These are phyloP conservation scores for Pseudopleuronectes americanus DNA, from an alignment of 2,797 vertebrate genomes.

Conservation along the genomic window DNA sequence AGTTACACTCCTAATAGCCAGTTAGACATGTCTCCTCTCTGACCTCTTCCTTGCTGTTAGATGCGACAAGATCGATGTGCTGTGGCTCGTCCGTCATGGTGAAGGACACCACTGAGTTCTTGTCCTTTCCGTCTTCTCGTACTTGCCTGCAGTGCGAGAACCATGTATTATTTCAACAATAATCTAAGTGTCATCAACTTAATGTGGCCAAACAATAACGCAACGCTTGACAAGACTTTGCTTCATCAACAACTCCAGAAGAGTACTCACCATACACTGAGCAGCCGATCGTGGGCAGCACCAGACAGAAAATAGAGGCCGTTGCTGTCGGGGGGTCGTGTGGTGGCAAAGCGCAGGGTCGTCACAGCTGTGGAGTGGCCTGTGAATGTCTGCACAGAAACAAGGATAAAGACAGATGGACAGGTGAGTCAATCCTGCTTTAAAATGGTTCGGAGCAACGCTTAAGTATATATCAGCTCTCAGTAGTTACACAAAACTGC, in stretches of 20 bases:
- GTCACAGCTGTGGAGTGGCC: constrained; percentile 95
- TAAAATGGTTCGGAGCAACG: not conserved
- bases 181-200: not conserved
- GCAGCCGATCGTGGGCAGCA: constrained; percentile 91
- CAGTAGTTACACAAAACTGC: no score
- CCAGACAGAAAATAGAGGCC: constrained; percentile 97
- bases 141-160: constrained; percentile 88
- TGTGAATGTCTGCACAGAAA: constrained; percentile 91
- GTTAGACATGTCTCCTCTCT: constrained; percentile 22
- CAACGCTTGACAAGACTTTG: not conserved
- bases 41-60: constrained; percentile 95
- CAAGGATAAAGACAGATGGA: constrained; percentile 10
- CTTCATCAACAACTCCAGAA: rapidly evolving
- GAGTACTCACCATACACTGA: constrained; percentile 94
- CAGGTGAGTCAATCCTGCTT: not conserved
- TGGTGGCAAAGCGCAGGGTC: constrained; percentile 91
- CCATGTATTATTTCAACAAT: constrained; percentile 1
- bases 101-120: constrained; percentile 95
- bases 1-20: not conserved
- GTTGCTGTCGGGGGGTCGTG: constrained; percentile 89
- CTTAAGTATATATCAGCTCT: no score
- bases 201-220: not conserved
- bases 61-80: constrained; percentile 89
- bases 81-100: constrained; percentile 92
- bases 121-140: constrained; percentile 93